Percentiles rank a stretch among this genome's conserved stretches.
Evolutionary conservation across 2,797 vertebrate species (phyloP).

Genomic region (Smutsia temminckii): DNA sequence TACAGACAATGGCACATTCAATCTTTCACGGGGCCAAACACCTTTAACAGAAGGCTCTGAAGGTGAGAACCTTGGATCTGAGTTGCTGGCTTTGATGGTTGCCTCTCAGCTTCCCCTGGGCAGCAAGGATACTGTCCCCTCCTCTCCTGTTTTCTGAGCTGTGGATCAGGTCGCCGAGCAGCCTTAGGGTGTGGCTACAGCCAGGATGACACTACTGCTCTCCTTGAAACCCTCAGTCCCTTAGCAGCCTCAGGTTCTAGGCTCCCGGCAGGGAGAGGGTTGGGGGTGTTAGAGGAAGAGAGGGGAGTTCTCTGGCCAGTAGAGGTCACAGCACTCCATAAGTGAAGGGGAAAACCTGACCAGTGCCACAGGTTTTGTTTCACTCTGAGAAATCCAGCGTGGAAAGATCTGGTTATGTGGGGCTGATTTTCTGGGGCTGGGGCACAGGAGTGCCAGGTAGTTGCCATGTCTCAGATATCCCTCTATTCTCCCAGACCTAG

Average conservation of each 20-base stretch:
- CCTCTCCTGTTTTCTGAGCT: background rate
- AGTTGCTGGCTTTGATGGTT: background rate
- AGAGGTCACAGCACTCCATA: background rate
- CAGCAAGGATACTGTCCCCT: no score
- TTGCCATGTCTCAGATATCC: background rate
- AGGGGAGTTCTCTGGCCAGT: background rate
- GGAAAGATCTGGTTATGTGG: background rate
- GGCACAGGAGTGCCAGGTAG: background rate
- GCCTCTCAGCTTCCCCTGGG: background rate
- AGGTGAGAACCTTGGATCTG: slow-evolving; percentile 83
- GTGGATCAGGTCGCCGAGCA: background rate
- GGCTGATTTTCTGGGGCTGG: rapidly evolving
- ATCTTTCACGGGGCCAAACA: slow-evolving; percentile 96
- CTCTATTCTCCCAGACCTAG: slow-evolving; percentile 87
- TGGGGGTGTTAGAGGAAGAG: background rate
- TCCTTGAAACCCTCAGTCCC: background rate
- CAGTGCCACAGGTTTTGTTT: background rate
- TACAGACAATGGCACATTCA: slow-evolving; percentile 97
- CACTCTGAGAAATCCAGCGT: background rate
- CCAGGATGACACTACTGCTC: background rate
- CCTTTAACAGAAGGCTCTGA: slow-evolving; percentile 98
- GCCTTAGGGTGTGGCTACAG: background rate
- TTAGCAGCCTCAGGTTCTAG: background rate
- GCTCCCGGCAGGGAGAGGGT: background rate
- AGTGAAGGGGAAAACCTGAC: background rate